Evolutionary conservation across 2,113 vertebrate genomes (phyloP), one percentile per base, ranked within the genome.

Genomic region (Rhegmatorhina hoffmannsi): DNA sequence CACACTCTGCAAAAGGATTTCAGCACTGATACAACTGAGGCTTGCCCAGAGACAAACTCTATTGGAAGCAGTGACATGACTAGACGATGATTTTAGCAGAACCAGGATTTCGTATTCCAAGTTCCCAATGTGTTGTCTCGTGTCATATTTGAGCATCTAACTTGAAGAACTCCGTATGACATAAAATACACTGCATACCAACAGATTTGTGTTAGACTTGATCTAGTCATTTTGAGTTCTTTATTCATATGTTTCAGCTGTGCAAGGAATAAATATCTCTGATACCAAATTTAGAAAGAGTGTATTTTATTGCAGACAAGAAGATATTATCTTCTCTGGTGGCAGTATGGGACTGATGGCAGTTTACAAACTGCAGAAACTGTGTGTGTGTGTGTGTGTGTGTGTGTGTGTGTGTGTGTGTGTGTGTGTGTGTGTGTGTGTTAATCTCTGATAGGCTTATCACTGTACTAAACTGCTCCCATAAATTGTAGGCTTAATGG

Each of bases 371-470:
- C 92, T 81, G 83, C 68, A 92, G 88, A 87, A 90, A 75, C 53
- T 82, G 16, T 20, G 28, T 74, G 77, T 64, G 69, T 40, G 43
- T 82, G 73, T 87, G 76, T 93, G 77, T 64, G 70, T 40, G 40
- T 80, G 72, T 90, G 78, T 94, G 77, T 64, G 70, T 40, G 40
- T 20, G 28, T 74, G 38, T 40, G 38, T 40, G 40, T 80, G 72
- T 24, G 28, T 74, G n/a, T n/a, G n/a, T n/a, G n/a, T n/a, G n/a
- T n/a, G 77, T 64, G 70, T 40, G 36, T 80, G 72, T 90, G 75
- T 94, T 94, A 72, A 93, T 94, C 93, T 94, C 60, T 75, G 84
- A 85, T 92, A 94, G 79, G 50, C 89, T 95, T 92, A 93, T 90
- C 31, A 0, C 88, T 78, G 31, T 56, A 49, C 85, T 90, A 90